Base-by-base conservation (phyloP, 2,888 invertebrate species). In the Drosophila kokeensis region DNA sequence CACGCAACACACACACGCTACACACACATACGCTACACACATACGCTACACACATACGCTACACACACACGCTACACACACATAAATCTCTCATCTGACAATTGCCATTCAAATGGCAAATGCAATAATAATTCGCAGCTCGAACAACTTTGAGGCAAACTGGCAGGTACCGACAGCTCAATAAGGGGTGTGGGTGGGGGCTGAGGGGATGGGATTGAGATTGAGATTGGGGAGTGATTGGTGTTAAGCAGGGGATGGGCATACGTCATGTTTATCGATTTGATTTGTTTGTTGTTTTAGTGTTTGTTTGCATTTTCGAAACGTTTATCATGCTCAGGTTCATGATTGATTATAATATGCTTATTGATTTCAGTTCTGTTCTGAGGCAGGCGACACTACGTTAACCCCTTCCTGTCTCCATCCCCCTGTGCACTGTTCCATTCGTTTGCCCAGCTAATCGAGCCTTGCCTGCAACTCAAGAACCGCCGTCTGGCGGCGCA, bases 71-170 rank as follows among this genome's bases (percentile, higher is more conserved):
- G 30, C 29, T 49, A 36, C 36, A 38, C 49, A 59, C 50, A 32
- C 66, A 70, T 79, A 78, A 78, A 70, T 71, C 68, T 83, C 61
- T 40, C 62, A 57, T 60, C 57, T 53, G 59, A 38, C 65, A 59
- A 76, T 67, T 73, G 64, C 53, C 76, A 82, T 70, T 76, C 70
- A 81, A 81, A 82, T 76, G 69, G 64, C 58, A 87, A 83, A 84
- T 84, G 82, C 87, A 87, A 87, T 83, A 87, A 83, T 83, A 83
- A 82, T 79, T 82, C 84, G 79, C 69, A 71, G 68, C 68, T 73
- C 76, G 72, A 72, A 76, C 62, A 84, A 76, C 55, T 69, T 62
- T 59, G 45, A 62, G 57, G 63, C 67, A 59, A 73, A 24, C 66
- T 70, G 69, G 48, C 55, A 71, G 59, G 53, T 55, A 54, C 65